Percentiles rank a stretch among this genome's conserved stretches.
These are phyloP conservation scores for Trachymyrmex cornetzi DNA, from an alignment of 1,140 invertebrate species.

Conservation along the genomic window DNA sequence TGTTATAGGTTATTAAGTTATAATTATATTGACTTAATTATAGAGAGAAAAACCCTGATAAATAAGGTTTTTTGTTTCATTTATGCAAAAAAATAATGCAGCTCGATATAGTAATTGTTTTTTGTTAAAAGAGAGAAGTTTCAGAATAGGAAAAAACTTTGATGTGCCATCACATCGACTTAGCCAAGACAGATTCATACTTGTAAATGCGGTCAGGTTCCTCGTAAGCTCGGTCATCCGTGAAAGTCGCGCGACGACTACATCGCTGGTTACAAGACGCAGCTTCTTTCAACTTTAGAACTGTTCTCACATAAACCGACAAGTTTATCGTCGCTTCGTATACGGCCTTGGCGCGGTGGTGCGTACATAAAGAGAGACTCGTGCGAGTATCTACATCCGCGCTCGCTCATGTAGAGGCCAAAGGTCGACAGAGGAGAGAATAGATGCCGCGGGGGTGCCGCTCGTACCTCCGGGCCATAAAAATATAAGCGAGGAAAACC, in stretches of 20 bases:
- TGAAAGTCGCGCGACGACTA: slow-evolving; percentile 15
- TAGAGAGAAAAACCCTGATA: not conserved
- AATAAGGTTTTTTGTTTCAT: not conserved
- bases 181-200: slow-evolving; percentile 17
- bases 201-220: slow-evolving; percentile 23
- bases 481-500: slow-evolving; percentile 75
- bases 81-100: not conserved
- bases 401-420: slow-evolving; percentile 26
- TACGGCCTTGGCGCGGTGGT: slow-evolving; percentile 49
- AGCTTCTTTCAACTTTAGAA: slow-evolving; percentile 62
- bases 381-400: slow-evolving; percentile 32
- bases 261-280: slow-evolving; percentile 35
- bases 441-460: slow-evolving; percentile 59
- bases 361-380: slow-evolving; percentile 30
- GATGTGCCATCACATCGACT: not conserved
- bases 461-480: slow-evolving; percentile 71
- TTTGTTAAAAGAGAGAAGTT: slow-evolving; percentile 12
- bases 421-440: slow-evolving; percentile 67
- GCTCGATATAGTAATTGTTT: not conserved
- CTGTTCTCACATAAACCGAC: slow-evolving; percentile 73
- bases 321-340: slow-evolving; percentile 67
- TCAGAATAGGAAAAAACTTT: not conserved
- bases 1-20: slow-evolving; percentile 20
- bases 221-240: slow-evolving; percentile 39
- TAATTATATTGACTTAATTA: not conserved